Percentiles rank a stretch among this genome's conserved stretches.
Conservation (phyloP, 2,113 vertebrate genomes). For the Taxidea taxus region DNA sequence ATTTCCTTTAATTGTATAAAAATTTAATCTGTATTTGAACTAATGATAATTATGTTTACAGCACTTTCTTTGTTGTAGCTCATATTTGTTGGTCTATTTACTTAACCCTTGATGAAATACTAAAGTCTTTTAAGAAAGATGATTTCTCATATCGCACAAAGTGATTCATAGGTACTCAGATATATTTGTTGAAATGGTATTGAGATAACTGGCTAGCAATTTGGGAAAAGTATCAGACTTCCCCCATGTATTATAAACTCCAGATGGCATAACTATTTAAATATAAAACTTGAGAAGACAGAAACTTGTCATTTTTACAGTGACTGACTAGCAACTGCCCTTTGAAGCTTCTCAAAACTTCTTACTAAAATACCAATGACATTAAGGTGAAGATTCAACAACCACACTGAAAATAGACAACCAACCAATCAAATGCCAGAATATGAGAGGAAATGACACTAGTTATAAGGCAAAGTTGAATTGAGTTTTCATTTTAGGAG, state of each 20-base stretch:
- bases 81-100: background rate
- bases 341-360: background rate
- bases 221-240: constrained; percentile 2
- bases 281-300: background rate
- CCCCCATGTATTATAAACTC: background rate
- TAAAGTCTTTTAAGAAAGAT: background rate
- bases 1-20: background rate
- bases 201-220: background rate
- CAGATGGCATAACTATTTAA: constrained; percentile 4
- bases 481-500: background rate
- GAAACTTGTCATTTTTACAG: background rate
- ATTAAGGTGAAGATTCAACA: background rate
- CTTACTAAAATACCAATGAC: background rate
- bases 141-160: background rate
- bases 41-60: background rate
- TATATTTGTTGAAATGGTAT: background rate
- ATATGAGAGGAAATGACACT: background rate
- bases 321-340: background rate
- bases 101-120: background rate
- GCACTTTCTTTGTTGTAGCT: background rate
- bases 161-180: background rate
- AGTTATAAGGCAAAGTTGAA: background rate
- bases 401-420: background rate
- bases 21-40: background rate
- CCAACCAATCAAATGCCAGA: background rate